phyloP scores from a whole-genome alignment of 1,140 invertebrate species.

The Camponotus pennsylvanicus region DNA sequence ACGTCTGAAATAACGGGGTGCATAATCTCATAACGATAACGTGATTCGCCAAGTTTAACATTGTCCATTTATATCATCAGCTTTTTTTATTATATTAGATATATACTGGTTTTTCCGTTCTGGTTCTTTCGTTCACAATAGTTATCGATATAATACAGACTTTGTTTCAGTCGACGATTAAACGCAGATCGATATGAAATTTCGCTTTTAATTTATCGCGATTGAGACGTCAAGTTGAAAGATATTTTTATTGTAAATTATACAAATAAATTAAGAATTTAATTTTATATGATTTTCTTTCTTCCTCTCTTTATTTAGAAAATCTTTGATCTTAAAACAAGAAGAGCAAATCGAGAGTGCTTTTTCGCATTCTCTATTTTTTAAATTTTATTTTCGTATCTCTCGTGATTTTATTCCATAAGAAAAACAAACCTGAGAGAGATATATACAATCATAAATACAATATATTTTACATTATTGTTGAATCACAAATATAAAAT shows the following conservation, averaged over 20 bases:
- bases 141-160: not conserved
- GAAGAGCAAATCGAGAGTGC: too few relatives aligned
- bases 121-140: not conserved
- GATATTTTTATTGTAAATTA: too few relatives aligned
- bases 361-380: too few relatives aligned
- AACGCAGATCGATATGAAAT: not conserved
- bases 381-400: too few relatives aligned
- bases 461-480: too few relatives aligned
- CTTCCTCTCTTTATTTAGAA: too few relatives aligned
- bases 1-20: not conserved
- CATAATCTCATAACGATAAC: slow-evolving; percentile 29
- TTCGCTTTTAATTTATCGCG: not conserved
- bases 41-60: not conserved
- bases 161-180: slow-evolving; percentile 2
- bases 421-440: too few relatives aligned
- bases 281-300: too few relatives aligned
- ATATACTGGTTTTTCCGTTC: not conserved
- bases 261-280: too few relatives aligned
- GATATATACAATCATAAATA: too few relatives aligned
- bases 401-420: too few relatives aligned
- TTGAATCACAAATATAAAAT: not conserved
- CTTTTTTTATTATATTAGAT: not conserved
- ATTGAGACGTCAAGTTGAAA: not conserved
- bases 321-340: too few relatives aligned
- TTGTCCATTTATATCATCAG: not conserved